phyloP scores from a whole-genome alignment of 2,888 invertebrate genomes.

The Hanleya hanleyi region DNA sequence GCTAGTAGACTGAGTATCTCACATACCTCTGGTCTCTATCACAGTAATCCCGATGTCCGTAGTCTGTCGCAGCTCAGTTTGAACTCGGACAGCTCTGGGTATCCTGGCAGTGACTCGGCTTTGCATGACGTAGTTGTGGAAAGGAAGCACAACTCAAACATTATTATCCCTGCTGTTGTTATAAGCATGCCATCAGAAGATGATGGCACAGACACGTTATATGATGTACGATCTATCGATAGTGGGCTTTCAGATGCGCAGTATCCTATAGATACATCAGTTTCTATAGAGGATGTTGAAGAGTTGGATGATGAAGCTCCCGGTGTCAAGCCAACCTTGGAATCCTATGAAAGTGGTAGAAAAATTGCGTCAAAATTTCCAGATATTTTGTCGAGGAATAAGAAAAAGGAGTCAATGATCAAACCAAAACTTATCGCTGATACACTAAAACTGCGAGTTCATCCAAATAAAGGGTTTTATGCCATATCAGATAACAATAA shows the following conservation, averaged over 20 bases:
- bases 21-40: conserved; percentile 39
- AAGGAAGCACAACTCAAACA: background rate
- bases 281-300: background rate
- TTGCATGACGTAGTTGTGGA: background rate
- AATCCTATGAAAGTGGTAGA: background rate
- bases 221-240: background rate
- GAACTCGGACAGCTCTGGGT: background rate
- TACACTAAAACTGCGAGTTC: no score
- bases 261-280: background rate
- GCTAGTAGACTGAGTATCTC: conserved; percentile 51
- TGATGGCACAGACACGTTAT: background rate
- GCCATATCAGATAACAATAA: no score
- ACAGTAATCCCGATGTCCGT: conserved; percentile 52
- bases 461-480: no score
- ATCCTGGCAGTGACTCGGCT: background rate
- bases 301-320: background rate
- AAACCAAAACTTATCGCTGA: no score
- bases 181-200: background rate
- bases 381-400: conserved; percentile 9
- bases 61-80: conserved; percentile 31
- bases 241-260: background rate
- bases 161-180: background rate
- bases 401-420: conserved; percentile 17
- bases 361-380: background rate
- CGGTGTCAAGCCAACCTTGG: background rate